Conservation (phyloP, 2,113 vertebrate species). For the Chionomys nivalis region DNA sequence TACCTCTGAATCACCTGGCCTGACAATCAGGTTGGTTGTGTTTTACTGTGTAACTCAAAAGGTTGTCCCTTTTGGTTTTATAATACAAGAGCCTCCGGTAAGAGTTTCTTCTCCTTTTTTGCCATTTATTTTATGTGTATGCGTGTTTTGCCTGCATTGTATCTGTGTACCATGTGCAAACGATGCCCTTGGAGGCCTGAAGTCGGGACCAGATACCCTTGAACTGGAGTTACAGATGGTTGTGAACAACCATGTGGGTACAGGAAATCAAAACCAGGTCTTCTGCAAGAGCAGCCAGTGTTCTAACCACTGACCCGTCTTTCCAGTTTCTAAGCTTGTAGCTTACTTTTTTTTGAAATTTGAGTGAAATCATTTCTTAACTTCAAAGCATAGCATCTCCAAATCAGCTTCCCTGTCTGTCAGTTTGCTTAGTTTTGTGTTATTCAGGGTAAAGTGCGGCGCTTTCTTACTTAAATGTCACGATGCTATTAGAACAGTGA, state of each 20-base stretch:
- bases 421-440: background rate
- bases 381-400: background rate
- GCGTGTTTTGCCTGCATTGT: background rate
- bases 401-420: background rate
- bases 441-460: background rate
- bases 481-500: background rate
- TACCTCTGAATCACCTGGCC: too few relatives aligned
- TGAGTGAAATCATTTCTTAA: background rate
- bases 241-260: background rate
- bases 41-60: too few relatives aligned
- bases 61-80: too few relatives aligned
- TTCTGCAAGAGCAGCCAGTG: background rate
- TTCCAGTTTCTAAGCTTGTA: background rate
- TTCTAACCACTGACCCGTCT: background rate
- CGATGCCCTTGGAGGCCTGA: background rate
- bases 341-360: background rate
- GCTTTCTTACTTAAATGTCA: background rate
- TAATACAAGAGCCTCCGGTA: too few relatives aligned
- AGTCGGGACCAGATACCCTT: background rate
- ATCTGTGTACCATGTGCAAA: background rate
- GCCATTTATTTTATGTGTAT: background rate
- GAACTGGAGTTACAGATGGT: background rate
- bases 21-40: too few relatives aligned
- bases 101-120: background rate
- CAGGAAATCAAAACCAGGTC: background rate